Percentiles rank a stretch among this genome's conserved stretches.
phyloP scores from a whole-genome alignment of 2,797 vertebrate species.

The Rhynchotus rufescens region DNA sequence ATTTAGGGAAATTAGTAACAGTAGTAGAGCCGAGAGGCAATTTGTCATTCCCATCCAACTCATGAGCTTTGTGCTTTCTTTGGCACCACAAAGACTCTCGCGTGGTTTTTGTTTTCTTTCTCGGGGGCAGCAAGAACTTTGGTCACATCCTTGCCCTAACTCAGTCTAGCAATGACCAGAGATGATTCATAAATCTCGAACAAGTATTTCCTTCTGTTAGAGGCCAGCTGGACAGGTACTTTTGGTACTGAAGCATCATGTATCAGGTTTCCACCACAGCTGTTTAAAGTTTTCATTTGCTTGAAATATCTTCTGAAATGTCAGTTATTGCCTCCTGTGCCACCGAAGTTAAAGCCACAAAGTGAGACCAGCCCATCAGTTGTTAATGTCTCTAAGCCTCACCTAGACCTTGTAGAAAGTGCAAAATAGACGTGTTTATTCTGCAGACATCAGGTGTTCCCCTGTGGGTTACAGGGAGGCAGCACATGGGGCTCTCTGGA shows the following conservation, averaged over 20 bases:
- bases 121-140: constrained; percentile 1
- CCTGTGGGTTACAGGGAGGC: too few species aligned
- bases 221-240: neutral
- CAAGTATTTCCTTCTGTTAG: neutral
- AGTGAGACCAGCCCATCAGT: neutral
- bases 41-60: constrained; percentile 4
- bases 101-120: constrained; percentile 32
- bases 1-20: constrained; percentile 11
- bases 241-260: neutral
- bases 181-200: neutral
- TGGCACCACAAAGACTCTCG: neutral
- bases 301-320: neutral
- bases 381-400: too few species aligned
- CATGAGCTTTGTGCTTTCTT: constrained; percentile 17
- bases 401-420: too few species aligned
- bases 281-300: neutral
- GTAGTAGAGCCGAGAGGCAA: neutral
- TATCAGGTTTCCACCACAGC: neutral
- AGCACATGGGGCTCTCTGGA: too few species aligned
- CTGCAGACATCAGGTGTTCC: too few species aligned
- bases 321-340: neutral
- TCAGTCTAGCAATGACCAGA: constrained; percentile 4
- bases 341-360: fast-evolving
- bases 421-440: too few species aligned
- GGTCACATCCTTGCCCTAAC: constrained; percentile 6